Conservation (phyloP, 2,113 vertebrate species). For the Sciurus niger region DNA sequence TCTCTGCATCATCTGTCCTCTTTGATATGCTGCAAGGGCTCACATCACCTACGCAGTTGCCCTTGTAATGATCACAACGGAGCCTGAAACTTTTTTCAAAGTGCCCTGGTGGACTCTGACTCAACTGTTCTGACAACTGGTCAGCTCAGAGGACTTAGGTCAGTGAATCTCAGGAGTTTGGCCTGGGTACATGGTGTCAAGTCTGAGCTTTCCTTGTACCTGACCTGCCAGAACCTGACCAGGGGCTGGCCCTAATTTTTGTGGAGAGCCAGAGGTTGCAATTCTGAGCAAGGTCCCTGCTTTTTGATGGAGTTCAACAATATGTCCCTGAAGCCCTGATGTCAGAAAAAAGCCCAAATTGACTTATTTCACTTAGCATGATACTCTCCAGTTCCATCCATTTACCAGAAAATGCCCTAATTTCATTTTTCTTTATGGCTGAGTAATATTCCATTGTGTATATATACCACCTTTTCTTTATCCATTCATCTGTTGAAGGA, state of each 20-base stretch:
- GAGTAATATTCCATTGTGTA: too few species aligned
- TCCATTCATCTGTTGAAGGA: too few species aligned
- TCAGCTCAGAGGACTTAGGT: not conserved
- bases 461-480: too few species aligned
- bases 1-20: not conserved
- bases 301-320: not conserved
- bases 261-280: not conserved
- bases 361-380: too few species aligned
- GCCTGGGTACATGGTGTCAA: not conserved
- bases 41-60: not conserved
- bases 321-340: not conserved
- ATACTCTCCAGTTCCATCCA: too few species aligned
- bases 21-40: not conserved
- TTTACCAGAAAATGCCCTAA: too few species aligned
- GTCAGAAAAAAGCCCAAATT: not conserved
- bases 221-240: not conserved
- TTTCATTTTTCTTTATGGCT: too few species aligned
- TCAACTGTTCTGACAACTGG: not conserved
- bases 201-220: not conserved
- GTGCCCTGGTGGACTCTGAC: fast-evolving
- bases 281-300: not conserved
- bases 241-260: not conserved
- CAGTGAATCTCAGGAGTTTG: not conserved
- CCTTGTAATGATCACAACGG: not conserved
- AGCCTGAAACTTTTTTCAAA: slow-evolving; percentile 30